Evolutionary conservation across 2,797 vertebrate species (phyloP).

Genomic region (Cheirogaleus major): DNA sequence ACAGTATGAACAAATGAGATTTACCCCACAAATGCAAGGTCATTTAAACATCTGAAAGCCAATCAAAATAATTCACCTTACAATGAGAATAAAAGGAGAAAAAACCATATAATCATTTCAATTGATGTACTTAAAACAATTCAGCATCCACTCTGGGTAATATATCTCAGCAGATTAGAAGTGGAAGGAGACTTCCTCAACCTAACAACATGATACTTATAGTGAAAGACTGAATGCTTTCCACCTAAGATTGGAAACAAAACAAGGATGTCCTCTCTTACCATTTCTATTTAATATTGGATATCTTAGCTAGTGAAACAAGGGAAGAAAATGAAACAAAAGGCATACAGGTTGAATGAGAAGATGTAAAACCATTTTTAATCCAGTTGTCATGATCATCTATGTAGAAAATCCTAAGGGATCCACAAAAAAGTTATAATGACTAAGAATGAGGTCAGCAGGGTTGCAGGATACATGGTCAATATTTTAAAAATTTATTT

Average conservation of each 20-base stretch:
- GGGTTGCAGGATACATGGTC: neutral
- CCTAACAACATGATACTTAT: neutral
- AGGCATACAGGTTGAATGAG: neutral
- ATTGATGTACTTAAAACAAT: neutral
- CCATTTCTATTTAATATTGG: neutral
- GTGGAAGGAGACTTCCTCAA: neutral
- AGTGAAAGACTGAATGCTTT: conserved; percentile 29
- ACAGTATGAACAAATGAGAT: conserved; percentile 2
- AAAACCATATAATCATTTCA: neutral
- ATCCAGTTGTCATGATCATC: neutral
- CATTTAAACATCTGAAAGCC: conserved; percentile 23
- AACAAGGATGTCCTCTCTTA: neutral
- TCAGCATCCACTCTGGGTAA: neutral
- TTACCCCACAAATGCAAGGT: neutral
- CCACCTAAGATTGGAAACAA: neutral
- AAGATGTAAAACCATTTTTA: conserved; percentile 9
- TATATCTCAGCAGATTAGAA: neutral
- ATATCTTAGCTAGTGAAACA: neutral
- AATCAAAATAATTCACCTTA: neutral
- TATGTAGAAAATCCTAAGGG: neutral
- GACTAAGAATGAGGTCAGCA: conserved; percentile 23
- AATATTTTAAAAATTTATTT: conserved; percentile 32
- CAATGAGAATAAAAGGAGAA: neutral
- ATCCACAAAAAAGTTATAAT: neutral
- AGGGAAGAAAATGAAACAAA: conserved; percentile 25